Evolutionary conservation across 2,797 vertebrate species (phyloP).

Genomic region (Poeciliopsis gracilis): DNA sequence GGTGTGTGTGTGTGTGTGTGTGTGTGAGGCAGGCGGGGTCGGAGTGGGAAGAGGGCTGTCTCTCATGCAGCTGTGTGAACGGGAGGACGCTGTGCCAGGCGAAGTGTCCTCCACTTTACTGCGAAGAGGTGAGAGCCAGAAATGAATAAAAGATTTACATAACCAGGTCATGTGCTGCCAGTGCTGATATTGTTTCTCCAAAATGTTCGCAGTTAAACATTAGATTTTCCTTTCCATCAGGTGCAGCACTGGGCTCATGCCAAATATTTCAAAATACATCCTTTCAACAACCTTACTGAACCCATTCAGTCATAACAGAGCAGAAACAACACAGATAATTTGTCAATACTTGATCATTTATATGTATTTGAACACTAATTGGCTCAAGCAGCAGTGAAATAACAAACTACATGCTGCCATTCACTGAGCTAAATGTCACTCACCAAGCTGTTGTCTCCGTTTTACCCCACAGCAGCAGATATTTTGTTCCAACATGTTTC

Average conservation of each 20-base stretch:
- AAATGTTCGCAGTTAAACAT: not conserved
- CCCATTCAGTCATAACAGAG: not conserved
- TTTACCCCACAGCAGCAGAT: not conserved
- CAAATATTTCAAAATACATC: not conserved
- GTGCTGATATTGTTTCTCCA: not conserved
- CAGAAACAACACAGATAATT: not conserved
- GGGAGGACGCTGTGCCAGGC: slow-evolving; percentile 79
- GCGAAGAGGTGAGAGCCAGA: slow-evolving; percentile 82
- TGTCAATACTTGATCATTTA: not conserved
- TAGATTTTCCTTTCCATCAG: not conserved
- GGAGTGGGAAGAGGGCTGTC: slow-evolving; percentile 85
- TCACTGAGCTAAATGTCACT: not conserved
- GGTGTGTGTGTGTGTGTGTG: slow-evolving; percentile 43
- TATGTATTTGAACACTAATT: not conserved
- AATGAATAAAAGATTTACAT: not conserved
- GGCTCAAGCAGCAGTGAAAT: not conserved
- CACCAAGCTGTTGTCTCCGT: not conserved
- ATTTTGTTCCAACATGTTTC: not conserved
- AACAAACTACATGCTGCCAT: not conserved
- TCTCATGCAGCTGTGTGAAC: slow-evolving; percentile 82
- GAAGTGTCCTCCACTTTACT: slow-evolving; percentile 79
- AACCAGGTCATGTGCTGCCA: not conserved
- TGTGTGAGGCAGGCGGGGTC: slow-evolving; percentile 78
- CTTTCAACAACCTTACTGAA: not conserved
- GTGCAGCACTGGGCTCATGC: not conserved